Base-by-base conservation (phyloP, 2,113 vertebrate genomes). In the Pithys albifrons region DNA sequence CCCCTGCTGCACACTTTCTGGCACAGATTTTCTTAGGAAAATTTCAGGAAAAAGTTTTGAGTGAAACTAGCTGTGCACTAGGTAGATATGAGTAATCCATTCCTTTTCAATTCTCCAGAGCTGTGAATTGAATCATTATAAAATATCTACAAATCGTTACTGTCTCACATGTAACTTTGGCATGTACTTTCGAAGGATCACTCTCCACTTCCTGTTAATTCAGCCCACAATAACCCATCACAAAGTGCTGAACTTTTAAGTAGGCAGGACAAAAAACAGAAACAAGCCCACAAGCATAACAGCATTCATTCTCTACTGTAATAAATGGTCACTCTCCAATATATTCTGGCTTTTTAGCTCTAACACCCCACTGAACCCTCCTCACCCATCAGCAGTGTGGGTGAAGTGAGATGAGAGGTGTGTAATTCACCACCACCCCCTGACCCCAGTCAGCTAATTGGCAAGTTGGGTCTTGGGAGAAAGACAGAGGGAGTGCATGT, bases 381-480 rank as follows among this genome's bases (percentile, higher is more conserved):
- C 73, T 62, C 35, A 37, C 19, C 19, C 59, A 15, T 9, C 52
- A 77, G 35, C 33, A 74, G 48, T 8, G 49, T 11, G 61, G 39
- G 5, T 49, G 77, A 85, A 95, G 72, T 14, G 67, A 67, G 65
- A 41, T 2, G 8, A 74, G 84, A 57, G 54, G 81, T 64, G 89
- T 95, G 41, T 79, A 69, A 92, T 71, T 54, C 87, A 86, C 57
- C 64, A 61, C 19, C 7, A 16, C 14, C 51, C 54, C 52, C 69
- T 88, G 88, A 91, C 54, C 88, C 49, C 45, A 35, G 72, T 88
- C 79, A 75, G 41, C 41, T 92, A 84, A 92, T 54, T 89, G 96
- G 91, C 93, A 95, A 86, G 95, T 64, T 88, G 45, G 82, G 67
- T 94, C 96, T 96, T 93, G 88, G 79, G 31, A 86, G 85, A 62